These are phyloP conservation scores for Nemopilema nomurai DNA, from an alignment of 30 jellyfish, hydroid and myxozoan species.

Conservation along the genomic window DNA sequence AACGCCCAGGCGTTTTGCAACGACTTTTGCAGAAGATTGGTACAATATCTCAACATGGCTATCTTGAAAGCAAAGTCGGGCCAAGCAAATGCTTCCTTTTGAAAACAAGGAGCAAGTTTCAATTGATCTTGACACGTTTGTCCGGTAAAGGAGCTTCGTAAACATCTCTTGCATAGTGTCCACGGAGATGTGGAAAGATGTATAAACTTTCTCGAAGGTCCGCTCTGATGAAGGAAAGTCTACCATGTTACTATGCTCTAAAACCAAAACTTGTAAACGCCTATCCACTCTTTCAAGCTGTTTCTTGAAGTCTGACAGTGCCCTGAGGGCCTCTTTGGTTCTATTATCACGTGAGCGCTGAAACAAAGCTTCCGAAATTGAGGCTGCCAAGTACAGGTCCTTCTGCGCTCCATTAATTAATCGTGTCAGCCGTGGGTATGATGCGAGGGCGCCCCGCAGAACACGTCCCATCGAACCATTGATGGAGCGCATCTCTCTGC, in stretches of 20 bases:
- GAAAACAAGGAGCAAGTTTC: background rate
- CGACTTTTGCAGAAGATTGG: background rate
- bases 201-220: background rate
- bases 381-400: background rate
- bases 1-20: background rate
- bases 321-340: background rate
- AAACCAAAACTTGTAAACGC: background rate
- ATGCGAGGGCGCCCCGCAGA: background rate
- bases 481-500: background rate
- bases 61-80: conserved; percentile 17
- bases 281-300: conserved; percentile 2
- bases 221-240: background rate
- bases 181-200: background rate
- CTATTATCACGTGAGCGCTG: background rate
- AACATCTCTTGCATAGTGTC: background rate
- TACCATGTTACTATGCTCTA: background rate
- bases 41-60: background rate
- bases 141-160: conserved; percentile 9
- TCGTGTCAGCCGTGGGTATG: background rate
- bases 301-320: background rate
- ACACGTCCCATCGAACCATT: background rate
- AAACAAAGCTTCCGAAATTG: background rate
- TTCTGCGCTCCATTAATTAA: background rate
- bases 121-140: background rate
- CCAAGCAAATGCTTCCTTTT: conserved; percentile 45